Conservation (phyloP, 2,888 invertebrate genomes). For the Spilosoma lubricipeda region DNA sequence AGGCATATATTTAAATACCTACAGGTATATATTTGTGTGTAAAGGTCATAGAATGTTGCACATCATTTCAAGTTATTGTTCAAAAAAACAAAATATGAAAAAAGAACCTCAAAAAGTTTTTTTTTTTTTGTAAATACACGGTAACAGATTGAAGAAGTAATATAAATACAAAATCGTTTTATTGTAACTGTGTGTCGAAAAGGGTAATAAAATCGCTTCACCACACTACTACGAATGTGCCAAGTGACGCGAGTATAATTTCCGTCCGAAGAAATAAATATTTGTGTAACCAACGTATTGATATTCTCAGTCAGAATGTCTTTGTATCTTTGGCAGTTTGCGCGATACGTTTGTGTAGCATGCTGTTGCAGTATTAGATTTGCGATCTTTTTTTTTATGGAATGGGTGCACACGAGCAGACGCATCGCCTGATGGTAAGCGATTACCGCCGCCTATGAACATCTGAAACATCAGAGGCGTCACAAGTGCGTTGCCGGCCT, state of each 20-base stretch:
- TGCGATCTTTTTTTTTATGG: too few species aligned
- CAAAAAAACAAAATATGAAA: not conserved
- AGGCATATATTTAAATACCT: not conserved
- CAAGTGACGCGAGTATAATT: conserved; percentile 1
- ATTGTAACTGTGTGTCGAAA: not conserved
- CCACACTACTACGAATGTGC: not conserved
- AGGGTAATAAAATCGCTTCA: conserved; percentile 7
- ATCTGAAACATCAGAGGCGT: too few species aligned
- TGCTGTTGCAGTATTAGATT: not conserved
- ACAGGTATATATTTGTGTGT: not conserved
- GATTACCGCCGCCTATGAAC: too few species aligned
- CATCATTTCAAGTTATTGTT: not conserved
- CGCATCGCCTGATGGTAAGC: too few species aligned
- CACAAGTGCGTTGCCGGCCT: too few species aligned
- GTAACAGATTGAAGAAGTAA: not conserved
- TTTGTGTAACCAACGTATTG: conserved; percentile 1
- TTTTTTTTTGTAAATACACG: not conserved
- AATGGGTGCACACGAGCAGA: too few species aligned
- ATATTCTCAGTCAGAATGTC: conserved; percentile 2
- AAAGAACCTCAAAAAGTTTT: not conserved
- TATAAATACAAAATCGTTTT: not conserved
- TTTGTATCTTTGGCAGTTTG: not conserved
- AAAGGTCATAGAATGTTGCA: not conserved
- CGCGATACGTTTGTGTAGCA: not conserved
- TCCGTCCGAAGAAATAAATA: conserved; percentile 7